Evolutionary conservation across 2,888 invertebrate genomes (phyloP), one percentile per base, ranked within the genome.

Genomic region (Lampropteryx suffumata): DNA sequence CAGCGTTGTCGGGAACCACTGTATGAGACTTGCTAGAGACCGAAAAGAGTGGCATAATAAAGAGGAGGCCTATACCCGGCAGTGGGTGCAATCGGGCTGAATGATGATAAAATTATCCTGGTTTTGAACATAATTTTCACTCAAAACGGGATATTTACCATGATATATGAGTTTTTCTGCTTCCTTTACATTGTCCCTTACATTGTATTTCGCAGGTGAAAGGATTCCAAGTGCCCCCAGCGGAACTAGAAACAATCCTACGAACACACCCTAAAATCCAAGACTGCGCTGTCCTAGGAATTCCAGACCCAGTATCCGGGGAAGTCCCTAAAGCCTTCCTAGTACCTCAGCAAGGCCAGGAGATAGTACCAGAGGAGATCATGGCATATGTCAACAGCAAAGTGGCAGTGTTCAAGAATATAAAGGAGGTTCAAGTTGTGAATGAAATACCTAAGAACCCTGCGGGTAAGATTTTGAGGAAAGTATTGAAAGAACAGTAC

Each of bases 251-350:
- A 81, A 94, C 92, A 36, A 67, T 96, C 0, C 76, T 97, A 4
- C 86, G 95, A 44, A 90, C 92, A 1, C 95, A 96, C 79, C 95
- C 96, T 0, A 92, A 92, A 36, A 91, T 98, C 0, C 73, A 90
- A 1, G 98, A 98, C 70, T 96, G 95, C 0, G 98, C 95, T 0
- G 97, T 98, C 0, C 81, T 97, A 55, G 97, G 97, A 0, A 82
- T 96, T n/a, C 93, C 94, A 0, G 93, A 96, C 65, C 84, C 90
- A 0, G 70, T 91, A 10, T 86, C 88, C n/a, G 97, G 97, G 0
- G 97, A 97, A 81, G 88, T 93, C 0, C 97, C 97, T 0, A 92
- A 93, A 64, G 97, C 96, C 0, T 95, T 94, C 69, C 79, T 97
- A 1, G 93, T 95, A 0, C 65, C 84, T 0, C 92, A 86, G 34